phyloP scores from a whole-genome alignment of 2,113 vertebrate species.

The Haemorhous mexicanus region DNA sequence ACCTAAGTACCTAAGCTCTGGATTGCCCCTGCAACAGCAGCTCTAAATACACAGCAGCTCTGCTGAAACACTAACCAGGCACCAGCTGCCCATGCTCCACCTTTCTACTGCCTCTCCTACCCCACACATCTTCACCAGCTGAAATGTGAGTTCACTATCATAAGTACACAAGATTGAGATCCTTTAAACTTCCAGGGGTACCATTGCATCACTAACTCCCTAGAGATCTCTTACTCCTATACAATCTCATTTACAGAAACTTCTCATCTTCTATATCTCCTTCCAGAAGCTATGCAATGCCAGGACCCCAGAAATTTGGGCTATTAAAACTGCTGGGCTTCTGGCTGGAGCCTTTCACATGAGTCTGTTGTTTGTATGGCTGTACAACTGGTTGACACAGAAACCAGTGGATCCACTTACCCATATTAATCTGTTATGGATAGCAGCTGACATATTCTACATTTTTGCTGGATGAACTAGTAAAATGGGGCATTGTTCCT shows the following conservation, averaged over 20 bases:
- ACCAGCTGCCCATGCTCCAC: neutral
- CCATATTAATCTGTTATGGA: neutral
- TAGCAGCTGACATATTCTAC: neutral
- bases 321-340: neutral
- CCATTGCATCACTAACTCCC: neutral
- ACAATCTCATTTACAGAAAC: neutral
- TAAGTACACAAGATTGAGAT: neutral
- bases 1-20: neutral
- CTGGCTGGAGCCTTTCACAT: neutral
- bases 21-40: neutral
- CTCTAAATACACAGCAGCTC: neutral
- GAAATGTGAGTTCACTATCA: neutral
- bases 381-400: neutral
- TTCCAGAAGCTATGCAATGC: neutral
- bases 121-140: neutral
- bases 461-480: neutral
- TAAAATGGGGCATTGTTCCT: neutral
- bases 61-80: neutral
- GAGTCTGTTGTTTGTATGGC: fast-evolving
- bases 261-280: neutral
- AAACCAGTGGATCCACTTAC: neutral
- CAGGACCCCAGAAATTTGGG: neutral
- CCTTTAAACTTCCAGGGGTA: neutral
- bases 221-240: neutral
- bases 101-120: neutral